phyloP scores from a whole-genome alignment of 2,888 invertebrate species.

The Lissonota sp. region DNA sequence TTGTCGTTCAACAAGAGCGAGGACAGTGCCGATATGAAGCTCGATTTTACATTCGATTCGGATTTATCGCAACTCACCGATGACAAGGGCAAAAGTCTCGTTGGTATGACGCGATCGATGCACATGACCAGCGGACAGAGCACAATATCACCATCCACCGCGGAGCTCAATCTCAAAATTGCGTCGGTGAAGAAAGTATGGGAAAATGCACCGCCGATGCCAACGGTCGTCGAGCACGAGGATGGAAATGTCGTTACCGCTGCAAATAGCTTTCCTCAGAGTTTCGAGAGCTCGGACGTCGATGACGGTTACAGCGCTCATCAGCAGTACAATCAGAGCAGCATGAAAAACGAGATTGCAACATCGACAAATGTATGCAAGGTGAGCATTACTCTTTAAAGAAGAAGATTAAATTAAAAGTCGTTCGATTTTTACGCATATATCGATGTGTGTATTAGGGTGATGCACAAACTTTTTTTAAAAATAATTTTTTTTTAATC shows the following conservation, averaged over 20 bases:
- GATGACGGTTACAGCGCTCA: conserved; percentile 86
- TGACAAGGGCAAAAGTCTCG: conserved; percentile 87
- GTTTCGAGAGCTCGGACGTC: conserved; percentile 84
- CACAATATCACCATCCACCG: conserved; percentile 92
- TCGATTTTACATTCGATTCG: conserved; percentile 95
- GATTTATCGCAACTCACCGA: conserved; percentile 91
- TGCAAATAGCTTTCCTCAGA: conserved; percentile 81
- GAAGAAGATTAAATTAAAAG: no score
- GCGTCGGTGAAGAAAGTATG: conserved; percentile 96
- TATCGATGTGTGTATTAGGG: no score
- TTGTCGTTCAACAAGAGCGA: conserved; percentile 89
- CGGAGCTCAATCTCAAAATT: conserved; percentile 96
- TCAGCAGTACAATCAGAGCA: conserved; percentile 85
- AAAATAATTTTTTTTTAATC: conserved; percentile 16
- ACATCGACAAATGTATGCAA: conserved; percentile 90
- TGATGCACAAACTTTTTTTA: background rate
- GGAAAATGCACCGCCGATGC: conserved; percentile 89
- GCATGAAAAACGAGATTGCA: conserved; percentile 85
- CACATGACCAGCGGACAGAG: conserved; percentile 88
- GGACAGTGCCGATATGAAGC: conserved; percentile 94
- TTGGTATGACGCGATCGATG: conserved; percentile 86
- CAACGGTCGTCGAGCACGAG: conserved; percentile 87
- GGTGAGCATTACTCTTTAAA: conserved; percentile 81
- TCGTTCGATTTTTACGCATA: no score
- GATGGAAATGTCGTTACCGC: conserved; percentile 85